phyloP scores from a whole-genome alignment of 1,140 invertebrate genomes.

The Drosophila saltans region DNA sequence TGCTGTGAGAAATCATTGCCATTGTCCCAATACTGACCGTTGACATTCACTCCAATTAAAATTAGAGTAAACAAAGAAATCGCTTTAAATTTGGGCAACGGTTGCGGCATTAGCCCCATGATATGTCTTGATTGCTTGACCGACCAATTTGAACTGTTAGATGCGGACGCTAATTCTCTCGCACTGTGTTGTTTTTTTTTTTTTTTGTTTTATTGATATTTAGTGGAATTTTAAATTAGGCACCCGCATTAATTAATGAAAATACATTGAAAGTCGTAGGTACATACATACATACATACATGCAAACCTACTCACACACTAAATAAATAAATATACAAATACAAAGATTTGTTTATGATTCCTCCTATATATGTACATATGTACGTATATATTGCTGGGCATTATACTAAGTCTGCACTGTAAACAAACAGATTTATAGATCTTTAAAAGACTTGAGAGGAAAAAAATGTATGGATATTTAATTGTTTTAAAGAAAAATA shows the following conservation, averaged over 20 bases:
- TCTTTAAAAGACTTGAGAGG: too few species aligned
- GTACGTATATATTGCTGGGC: background rate
- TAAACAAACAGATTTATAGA: too few species aligned
- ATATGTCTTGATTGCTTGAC: constrained; percentile 37
- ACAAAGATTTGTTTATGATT: background rate
- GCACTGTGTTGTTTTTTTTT: constrained; percentile 24
- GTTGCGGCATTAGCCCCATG: constrained; percentile 17
- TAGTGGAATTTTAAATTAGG: constrained; percentile 54
- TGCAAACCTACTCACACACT: background rate
- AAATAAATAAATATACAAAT: constrained; percentile 1
- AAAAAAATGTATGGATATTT: too few species aligned
- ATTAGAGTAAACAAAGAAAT: constrained; percentile 17
- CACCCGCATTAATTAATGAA: constrained; percentile 58
- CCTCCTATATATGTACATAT: background rate
- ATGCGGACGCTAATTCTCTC: constrained; percentile 12
- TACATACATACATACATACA: constrained; percentile 1
- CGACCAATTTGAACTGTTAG: constrained; percentile 40
- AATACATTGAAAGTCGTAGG: constrained; percentile 42
- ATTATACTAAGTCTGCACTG: background rate
- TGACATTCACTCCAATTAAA: constrained; percentile 15
- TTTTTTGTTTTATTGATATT: constrained; percentile 45
- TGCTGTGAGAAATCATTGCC: constrained; percentile 1
- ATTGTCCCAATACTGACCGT: constrained; percentile 29
- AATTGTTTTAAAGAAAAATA: too few species aligned
- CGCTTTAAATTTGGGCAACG: background rate